Evolutionary conservation across 2,113 vertebrate species (phyloP), one percentile per base, ranked within the genome.

Genomic region (Xenopus laevis): DNA sequence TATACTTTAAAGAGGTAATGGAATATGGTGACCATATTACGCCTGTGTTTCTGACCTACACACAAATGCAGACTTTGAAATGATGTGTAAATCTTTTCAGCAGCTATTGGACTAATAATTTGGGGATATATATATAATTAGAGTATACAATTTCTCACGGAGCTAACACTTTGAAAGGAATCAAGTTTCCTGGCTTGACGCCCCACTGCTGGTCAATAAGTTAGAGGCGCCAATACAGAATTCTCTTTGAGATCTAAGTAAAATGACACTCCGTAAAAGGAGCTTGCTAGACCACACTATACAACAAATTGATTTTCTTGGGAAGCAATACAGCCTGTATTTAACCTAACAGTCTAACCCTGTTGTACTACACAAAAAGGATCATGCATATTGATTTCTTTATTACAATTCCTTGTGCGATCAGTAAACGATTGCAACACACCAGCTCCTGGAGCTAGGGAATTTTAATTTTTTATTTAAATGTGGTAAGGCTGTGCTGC

Each of bases 301-400:
- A 93, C 90, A 87, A 87, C 89, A 87, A 92, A 96, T 94, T 92
- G 93, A 98, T 98, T 97, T 96, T 94, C 88, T 27, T 92, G 91
- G 88, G 93, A 93, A 94, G 94, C 93, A 93, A 94, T 89, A 92
- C 91, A 89, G 93, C 88, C 91, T 86, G 92, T 94, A 87, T 96
- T 94, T 96, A 96, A 97, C 94, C 93, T 94, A 94, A 95, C 93
- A 93, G 88, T 91, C 92, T 94, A 94, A 95, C 91, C 93, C 91
- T 91, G 93, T 87, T 94, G 93, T 94, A 93, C 89, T 91, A 94
- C 92, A 93, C 90, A 92, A 90, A 89, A 94, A 88, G 91, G 91
- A 95, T 93, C 93, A 91, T 92, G 91, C 88, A 93, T 93, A 98
- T 98, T 93, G 93, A 98, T 98, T 94, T 88, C 88, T 91, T 89